These are phyloP conservation scores for Gavia stellata DNA, from an alignment of 2,113 vertebrate species.

Conservation along the genomic window DNA sequence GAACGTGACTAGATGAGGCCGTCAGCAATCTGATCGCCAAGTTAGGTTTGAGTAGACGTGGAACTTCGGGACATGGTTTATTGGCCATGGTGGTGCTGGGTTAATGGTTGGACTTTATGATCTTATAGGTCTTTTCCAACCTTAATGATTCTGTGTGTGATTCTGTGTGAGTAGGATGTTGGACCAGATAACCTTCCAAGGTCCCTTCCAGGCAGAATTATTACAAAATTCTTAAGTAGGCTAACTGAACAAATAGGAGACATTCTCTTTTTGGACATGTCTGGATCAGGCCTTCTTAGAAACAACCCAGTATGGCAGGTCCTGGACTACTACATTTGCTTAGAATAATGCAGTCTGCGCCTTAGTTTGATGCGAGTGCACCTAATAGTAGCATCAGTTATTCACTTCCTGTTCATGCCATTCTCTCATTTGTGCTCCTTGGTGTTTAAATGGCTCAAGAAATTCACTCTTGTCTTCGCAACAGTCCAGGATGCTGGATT, in stretches of 20 bases:
- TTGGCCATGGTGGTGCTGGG: too few relatives aligned
- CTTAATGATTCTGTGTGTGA: too few relatives aligned
- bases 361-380: neutral
- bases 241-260: neutral
- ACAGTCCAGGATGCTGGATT: neutral
- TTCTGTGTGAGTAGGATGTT: neutral
- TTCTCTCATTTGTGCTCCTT: neutral
- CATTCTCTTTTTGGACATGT: neutral
- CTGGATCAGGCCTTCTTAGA: neutral
- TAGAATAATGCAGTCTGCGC: neutral
- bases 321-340: neutral
- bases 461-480: neutral
- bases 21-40: neutral
- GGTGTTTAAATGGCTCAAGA: neutral
- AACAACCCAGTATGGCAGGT: neutral
- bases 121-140: too few relatives aligned
- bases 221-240: neutral
- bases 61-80: too few relatives aligned
- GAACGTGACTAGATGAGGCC: neutral
- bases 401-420: neutral
- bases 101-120: too few relatives aligned
- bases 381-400: neutral
- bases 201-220: neutral
- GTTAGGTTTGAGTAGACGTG: neutral
- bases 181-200: neutral